Evolutionary conservation across 2,888 invertebrate species (phyloP), one percentile per base, ranked within the genome.

Genomic region (Anthophora plumipes): DNA sequence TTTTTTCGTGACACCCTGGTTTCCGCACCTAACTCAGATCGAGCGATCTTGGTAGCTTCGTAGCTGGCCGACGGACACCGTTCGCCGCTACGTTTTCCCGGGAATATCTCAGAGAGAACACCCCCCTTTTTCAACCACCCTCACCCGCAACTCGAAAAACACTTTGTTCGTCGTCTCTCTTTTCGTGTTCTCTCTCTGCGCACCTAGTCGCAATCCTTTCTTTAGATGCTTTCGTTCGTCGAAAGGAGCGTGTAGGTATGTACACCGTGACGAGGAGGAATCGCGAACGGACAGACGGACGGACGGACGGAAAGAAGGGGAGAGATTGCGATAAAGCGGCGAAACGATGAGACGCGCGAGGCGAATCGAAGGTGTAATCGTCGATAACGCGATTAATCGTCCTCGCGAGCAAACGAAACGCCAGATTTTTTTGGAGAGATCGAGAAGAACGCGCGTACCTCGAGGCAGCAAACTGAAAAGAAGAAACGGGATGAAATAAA

Each of bases 41-140:
- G 68, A 73, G 41, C 84, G 78, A 75, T 74, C 84, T 80, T 63
- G 50, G 52, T 37, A 3, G 31, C 31, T 31, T 4, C 67, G 69
- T 22, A 71, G 59, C 60, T 57, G 69, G 48, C 20, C 57, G 61
- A 54, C 66, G 59, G 22, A 43, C 39, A n/a, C 37, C 43, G 25
- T 12, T 14, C 43, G n/a, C 7, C 63, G 63, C 48, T 63, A n/a
- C 25, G 7, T 31, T 46, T 63, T n/a, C 48, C 50, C 64, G 25
- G 14, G n/a, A 31, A 9, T 17, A 54, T 1, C 67, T 12, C 37
- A 25, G 50, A 41, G 41, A 20, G 14, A n/a, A 41, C 41, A 17
- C 14, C 52, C 50, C 50, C 22, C 17, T 25, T 41, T 17, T 9
- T 41, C 20, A 17, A 41, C 43, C 14, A 9, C 50, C 8, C 11